Evolutionary conservation across 1,140 invertebrate genomes (phyloP).

Genomic region (Coptotermes formosanus): DNA sequence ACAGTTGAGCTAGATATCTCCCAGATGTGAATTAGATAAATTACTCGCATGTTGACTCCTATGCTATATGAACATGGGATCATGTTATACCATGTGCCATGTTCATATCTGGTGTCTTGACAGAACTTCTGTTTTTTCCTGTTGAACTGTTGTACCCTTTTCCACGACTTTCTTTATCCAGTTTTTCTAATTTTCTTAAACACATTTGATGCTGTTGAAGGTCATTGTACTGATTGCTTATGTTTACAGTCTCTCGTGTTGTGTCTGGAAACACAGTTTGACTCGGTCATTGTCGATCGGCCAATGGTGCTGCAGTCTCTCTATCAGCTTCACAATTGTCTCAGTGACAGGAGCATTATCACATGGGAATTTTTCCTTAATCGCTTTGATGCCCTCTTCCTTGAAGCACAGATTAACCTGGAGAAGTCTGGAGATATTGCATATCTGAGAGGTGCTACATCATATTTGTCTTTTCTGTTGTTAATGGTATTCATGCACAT

Average conservation of each 20-base stretch:
- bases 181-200: no score
- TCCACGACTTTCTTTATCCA: no score
- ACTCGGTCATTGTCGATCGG: slow-evolving; percentile 91
- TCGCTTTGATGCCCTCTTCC: slow-evolving; percentile 91
- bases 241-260: slow-evolving; percentile 71
- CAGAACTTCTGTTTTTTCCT: no score
- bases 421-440: slow-evolving; percentile 77
- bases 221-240: background rate
- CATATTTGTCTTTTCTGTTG: background rate
- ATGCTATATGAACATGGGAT: no score
- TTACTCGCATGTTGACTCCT: no score
- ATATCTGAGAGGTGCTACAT: slow-evolving; percentile 71
- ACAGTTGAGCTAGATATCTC: no score
- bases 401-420: slow-evolving; percentile 91
- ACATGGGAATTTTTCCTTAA: slow-evolving; percentile 98
- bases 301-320: slow-evolving; percentile 96
- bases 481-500: no score
- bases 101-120: no score
- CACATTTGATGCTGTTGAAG: no score
- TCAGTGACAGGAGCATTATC: slow-evolving; percentile 86
- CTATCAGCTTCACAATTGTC: slow-evolving; percentile 90
- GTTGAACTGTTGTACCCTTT: no score
- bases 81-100: no score
- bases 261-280: slow-evolving; percentile 90
- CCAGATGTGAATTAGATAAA: no score